Percentiles rank a stretch among this genome's conserved stretches.
Evolutionary conservation across 2,797 vertebrate species (phyloP).

Genomic region (Enteromius argenteus): DNA sequence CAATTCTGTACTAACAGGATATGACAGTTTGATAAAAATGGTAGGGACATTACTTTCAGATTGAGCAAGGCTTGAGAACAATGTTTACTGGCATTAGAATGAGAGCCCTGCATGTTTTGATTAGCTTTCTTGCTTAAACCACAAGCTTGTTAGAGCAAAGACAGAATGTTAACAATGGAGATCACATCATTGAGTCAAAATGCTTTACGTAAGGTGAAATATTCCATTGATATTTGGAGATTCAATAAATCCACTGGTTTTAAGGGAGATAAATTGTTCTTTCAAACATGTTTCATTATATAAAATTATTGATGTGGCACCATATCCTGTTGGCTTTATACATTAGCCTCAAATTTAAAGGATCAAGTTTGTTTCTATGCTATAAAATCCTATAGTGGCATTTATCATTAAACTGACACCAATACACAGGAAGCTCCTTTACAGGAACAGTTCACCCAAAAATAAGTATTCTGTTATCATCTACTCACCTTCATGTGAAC

Average conservation of each 20-base stretch:
- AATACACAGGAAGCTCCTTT: not conserved
- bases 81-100: constrained; percentile 36
- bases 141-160: constrained; percentile 63
- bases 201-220: constrained; percentile 19
- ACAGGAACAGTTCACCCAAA: not conserved
- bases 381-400: not conserved
- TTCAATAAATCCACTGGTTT: constrained; percentile 6
- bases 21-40: constrained; percentile 24
- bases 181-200: constrained; percentile 29
- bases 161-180: constrained; percentile 45
- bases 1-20: constrained; percentile 42
- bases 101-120: constrained; percentile 57
- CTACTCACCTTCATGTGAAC: not conserved
- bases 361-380: constrained; percentile 12
- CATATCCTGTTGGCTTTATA: not conserved
- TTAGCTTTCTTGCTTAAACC: constrained; percentile 43
- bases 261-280: constrained; percentile 14
- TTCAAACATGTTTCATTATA: not conserved
- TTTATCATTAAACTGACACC: constrained; percentile 22
- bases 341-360: not conserved
- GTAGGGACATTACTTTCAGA: constrained; percentile 15
- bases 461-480: not conserved
- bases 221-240: constrained; percentile 14
- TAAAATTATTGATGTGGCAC: constrained; percentile 5
- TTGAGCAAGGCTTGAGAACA: constrained; percentile 50